These are phyloP conservation scores for Craseonycteris thonglongyai DNA, from an alignment of 2,113 vertebrate genomes.

Conservation along the genomic window DNA sequence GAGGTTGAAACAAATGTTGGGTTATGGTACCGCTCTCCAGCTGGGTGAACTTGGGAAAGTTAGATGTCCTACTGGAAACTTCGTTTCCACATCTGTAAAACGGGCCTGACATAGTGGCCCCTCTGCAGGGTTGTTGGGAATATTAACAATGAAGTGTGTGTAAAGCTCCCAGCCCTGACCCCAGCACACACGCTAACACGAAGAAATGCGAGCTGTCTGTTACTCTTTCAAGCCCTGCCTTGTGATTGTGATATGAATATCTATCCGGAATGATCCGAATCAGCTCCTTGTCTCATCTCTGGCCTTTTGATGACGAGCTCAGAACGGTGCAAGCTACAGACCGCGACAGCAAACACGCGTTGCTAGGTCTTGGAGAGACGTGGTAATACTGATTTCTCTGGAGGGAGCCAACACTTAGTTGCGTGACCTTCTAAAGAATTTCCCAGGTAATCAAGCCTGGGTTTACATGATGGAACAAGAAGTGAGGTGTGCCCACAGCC, in stretches of 20 bases:
- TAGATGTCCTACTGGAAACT: background rate
- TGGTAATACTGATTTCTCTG: background rate
- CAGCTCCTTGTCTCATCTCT: background rate
- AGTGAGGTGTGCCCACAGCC: background rate
- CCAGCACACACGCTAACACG: no score
- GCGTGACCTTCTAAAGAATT: background rate
- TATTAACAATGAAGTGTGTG: background rate
- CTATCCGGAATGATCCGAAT: background rate
- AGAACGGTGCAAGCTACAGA: background rate
- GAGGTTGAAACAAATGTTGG: background rate
- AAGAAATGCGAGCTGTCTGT: background rate
- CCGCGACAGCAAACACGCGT: background rate
- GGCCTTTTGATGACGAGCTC: background rate
- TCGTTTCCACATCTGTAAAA: background rate
- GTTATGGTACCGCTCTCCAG: background rate
- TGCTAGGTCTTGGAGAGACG: background rate
- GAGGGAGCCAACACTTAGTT: fast-evolving
- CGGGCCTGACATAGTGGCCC: background rate
- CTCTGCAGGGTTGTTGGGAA: background rate
- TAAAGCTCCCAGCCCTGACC: background rate
- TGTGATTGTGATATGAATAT: background rate
- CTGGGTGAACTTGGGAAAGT: background rate
- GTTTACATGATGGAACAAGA: background rate
- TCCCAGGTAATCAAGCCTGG: background rate
- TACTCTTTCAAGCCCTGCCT: background rate